A percentile compares a stretch with the other conserved stretches of the same genome.
These are phyloP conservation scores for Trypoxylon attenuatum DNA, from an alignment of 2,888 invertebrate genomes.

Conservation along the genomic window DNA sequence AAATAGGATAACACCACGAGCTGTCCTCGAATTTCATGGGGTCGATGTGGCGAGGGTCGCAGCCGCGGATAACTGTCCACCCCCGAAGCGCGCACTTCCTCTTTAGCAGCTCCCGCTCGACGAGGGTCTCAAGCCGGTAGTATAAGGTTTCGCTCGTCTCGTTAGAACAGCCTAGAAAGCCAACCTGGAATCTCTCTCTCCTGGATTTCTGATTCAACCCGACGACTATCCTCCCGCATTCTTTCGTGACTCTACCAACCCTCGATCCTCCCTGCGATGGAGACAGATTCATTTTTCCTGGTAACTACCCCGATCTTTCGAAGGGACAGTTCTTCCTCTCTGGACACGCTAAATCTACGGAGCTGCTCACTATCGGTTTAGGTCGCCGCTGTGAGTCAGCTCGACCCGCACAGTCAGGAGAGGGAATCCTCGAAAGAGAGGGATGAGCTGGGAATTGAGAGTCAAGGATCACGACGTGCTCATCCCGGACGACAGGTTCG, in stretches of 20 bases:
- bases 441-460: not conserved
- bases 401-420: not conserved
- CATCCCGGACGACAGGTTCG: slow-evolving; percentile 5
- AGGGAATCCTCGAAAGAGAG: not conserved
- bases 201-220: slow-evolving; percentile 22
- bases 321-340: slow-evolving; percentile 28
- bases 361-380: slow-evolving; percentile 16
- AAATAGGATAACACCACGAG: not conserved
- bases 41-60: not conserved
- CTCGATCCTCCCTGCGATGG: slow-evolving; percentile 5
- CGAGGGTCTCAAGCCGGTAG: not conserved
- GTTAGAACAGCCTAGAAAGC: not conserved
- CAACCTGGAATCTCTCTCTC: not conserved
- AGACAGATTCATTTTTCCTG: slow-evolving; percentile 52
- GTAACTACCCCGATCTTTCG: slow-evolving; percentile 30
- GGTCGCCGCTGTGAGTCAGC: too few species aligned
- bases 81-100: not conserved
- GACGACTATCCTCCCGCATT: slow-evolving; percentile 8
- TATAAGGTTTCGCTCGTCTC: slow-evolving; percentile 2
- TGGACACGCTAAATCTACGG: slow-evolving; percentile 16
- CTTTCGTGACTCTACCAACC: not conserved
- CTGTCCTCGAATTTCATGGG: not conserved
- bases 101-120: not conserved
- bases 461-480: slow-evolving; percentile 11
- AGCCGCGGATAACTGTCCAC: not conserved